phyloP scores from a whole-genome alignment of 1,140 invertebrate species.

The Odontomachus brunneus region DNA sequence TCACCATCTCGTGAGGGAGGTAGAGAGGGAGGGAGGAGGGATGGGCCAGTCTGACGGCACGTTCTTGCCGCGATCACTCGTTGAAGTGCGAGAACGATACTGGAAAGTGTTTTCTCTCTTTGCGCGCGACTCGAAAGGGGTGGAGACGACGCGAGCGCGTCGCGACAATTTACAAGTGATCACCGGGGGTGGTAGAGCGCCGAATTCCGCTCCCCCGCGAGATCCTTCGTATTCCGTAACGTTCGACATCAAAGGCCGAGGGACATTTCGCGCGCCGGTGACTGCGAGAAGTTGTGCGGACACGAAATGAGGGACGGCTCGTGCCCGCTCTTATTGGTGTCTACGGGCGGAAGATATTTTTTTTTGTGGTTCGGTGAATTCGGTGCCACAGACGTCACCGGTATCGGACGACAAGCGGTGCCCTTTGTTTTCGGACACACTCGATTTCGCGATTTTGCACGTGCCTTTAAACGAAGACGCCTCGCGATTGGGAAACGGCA shows the following conservation, averaged over 20 bases:
- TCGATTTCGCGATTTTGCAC: constrained; percentile 42
- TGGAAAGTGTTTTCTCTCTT: constrained; percentile 62
- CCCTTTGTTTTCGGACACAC: constrained; percentile 30
- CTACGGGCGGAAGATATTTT: constrained; percentile 46
- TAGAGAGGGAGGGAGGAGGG: neutral
- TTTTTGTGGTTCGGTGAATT: constrained; percentile 37
- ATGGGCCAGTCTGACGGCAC: neutral
- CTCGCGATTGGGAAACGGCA: neutral
- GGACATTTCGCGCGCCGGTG: constrained; percentile 57
- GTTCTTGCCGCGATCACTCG: constrained; percentile 58
- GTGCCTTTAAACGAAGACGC: constrained; percentile 2
- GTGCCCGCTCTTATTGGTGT: constrained; percentile 35
- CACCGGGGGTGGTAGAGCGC: constrained; percentile 65
- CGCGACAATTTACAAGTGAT: constrained; percentile 68
- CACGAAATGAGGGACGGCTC: constrained; percentile 12
- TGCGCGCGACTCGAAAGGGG: constrained; percentile 36
- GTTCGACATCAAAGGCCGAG: constrained; percentile 65
- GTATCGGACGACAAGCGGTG: constrained; percentile 26
- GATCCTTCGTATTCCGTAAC: constrained; percentile 57
- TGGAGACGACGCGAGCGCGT: neutral
- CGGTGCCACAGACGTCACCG: constrained; percentile 7
- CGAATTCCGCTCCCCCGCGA: constrained; percentile 64
- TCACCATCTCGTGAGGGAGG: neutral
- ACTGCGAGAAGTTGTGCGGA: constrained; percentile 11
- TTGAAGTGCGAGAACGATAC: constrained; percentile 64